Percentiles rank a stretch among this genome's conserved stretches.
Conservation (phyloP, 53 echinoderm and acorn worm genomes). For the Henricia sp. region DNA sequence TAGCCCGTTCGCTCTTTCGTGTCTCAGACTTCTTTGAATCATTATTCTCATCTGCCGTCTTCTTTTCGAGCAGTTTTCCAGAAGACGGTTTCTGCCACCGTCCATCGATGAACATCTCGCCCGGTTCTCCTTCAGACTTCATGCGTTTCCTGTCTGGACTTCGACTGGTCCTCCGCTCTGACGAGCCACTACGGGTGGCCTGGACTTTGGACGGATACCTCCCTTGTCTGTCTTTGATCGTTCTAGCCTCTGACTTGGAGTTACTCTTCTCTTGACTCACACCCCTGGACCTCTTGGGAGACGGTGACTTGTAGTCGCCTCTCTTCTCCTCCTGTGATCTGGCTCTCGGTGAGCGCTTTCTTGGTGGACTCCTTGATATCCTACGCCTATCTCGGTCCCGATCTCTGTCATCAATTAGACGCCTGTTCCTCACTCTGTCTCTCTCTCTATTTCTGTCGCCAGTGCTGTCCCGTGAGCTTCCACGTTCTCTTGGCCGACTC, state of each 20-base stretch:
- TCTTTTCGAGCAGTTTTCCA: not conserved
- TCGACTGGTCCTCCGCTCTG: slow-evolving; percentile 22
- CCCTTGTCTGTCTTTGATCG: slow-evolving; percentile 18
- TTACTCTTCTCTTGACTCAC: slow-evolving; percentile 4
- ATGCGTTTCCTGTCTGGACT: slow-evolving; percentile 41
- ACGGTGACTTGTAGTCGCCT: not conserved
- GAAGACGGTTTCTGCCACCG: slow-evolving; percentile 19
- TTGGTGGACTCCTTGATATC: slow-evolving; percentile 13
- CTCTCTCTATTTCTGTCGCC: not conserved
- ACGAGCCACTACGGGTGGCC: not conserved
- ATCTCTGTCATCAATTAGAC: not conserved
- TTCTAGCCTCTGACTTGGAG: not conserved
- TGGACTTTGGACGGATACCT: not conserved
- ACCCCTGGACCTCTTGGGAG: slow-evolving; percentile 15
- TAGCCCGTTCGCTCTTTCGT: too few relatives aligned
- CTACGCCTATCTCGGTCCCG: slow-evolving; percentile 4
- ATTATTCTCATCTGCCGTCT: not conserved
- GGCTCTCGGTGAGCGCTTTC: slow-evolving; percentile 13
- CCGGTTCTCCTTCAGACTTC: not conserved
- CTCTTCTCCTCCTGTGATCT: slow-evolving; percentile 1
- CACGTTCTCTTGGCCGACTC: not conserved
- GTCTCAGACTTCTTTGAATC: too few relatives aligned
- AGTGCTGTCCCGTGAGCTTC: not conserved
- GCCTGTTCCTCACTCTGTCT: not conserved
- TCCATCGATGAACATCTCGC: slow-evolving; percentile 22